Evolutionary conservation across 1,140 invertebrate species (phyloP), one percentile per base, ranked within the genome.

Genomic region (Nilaparvata lugens): DNA sequence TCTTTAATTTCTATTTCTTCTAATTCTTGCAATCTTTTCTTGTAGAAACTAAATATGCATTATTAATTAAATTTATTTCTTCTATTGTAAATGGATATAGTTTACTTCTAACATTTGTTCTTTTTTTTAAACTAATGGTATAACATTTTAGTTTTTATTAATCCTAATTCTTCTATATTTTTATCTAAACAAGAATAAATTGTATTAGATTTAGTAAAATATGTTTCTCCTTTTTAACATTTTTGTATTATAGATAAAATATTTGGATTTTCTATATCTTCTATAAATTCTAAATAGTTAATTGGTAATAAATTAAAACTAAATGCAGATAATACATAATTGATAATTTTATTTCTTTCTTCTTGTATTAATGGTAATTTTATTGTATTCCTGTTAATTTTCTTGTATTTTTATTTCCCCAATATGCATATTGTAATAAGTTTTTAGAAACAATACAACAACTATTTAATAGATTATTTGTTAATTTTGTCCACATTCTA

Each of bases 241-340:
- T 60, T 52, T 19, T 52, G 58, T 52, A 31, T 51, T 35, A 51
- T 31, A 18, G 38, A 16, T 16, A 51, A 2, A 35, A 6, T 35
- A 35, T 35, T 35, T 45, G 28, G 51, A 60, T 52, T 21, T 21
- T 60, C 18, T 51, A 52, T 52, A 52, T 31, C 13, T 52, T 60
- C 24, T 60, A 25, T 35, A 45, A 60, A 4, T 19, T 60, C 24
- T 51, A 52, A 52, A 18, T 25, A 60, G 52, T 60, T 60, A 52
- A 58, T 58, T 45, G 56, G 38, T 58, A 58, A 48, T 45, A 42
- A 48, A 48, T 58, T 58, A 58, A 42, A 60, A 60, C 58, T 52
- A 60, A 52, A 60, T 28, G 58, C 43, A 42, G 58, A 52, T 45
- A 60, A 24, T 31, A 60, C 42, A 52, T 53, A 58, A 31, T 60